Conservation (phyloP, 2,888 invertebrate genomes). For the Choristoneura rosaceana region DNA sequence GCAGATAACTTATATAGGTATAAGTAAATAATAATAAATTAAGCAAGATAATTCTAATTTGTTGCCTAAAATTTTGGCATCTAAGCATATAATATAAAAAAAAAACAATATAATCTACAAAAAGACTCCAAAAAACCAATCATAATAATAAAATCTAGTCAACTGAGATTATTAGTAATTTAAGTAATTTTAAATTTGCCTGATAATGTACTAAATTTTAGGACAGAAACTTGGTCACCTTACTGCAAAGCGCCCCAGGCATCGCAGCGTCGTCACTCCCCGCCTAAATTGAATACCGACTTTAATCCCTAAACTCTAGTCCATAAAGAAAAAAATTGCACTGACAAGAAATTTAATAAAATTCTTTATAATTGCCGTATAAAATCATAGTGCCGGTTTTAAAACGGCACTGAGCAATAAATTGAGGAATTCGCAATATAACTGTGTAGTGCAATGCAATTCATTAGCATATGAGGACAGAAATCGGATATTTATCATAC, state of each 20-base stretch:
- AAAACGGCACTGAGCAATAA: conserved; percentile 43
- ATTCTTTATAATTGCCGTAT: conserved; percentile 47
- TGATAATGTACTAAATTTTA: background rate
- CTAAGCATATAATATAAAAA: no score
- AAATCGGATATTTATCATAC: background rate
- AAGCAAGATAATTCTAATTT: no score
- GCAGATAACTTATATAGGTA: no score
- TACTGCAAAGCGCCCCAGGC: conserved; percentile 5
- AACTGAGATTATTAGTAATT: background rate
- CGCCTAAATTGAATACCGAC: conserved; percentile 1
- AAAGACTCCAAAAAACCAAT: no score
- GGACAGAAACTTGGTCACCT: background rate
- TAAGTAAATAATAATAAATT: no score
- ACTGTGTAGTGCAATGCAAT: conserved; percentile 6
- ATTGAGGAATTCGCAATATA: conserved; percentile 34
- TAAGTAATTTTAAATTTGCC: background rate
- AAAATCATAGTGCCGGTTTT: conserved; percentile 45
- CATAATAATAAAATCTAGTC: background rate
- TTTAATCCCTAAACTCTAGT: conserved; percentile 8
- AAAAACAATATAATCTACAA: no score
- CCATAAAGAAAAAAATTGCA: conserved; percentile 4
- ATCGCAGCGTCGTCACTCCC: conserved; percentile 3
- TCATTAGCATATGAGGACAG: conserved; percentile 15
- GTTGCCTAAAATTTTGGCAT: no score
- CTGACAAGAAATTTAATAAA: conserved; percentile 44